Evolutionary conservation across 23 tunicate genomes (phyloP), one percentile per base, ranked within the genome.

Genomic region (Styela clava): DNA sequence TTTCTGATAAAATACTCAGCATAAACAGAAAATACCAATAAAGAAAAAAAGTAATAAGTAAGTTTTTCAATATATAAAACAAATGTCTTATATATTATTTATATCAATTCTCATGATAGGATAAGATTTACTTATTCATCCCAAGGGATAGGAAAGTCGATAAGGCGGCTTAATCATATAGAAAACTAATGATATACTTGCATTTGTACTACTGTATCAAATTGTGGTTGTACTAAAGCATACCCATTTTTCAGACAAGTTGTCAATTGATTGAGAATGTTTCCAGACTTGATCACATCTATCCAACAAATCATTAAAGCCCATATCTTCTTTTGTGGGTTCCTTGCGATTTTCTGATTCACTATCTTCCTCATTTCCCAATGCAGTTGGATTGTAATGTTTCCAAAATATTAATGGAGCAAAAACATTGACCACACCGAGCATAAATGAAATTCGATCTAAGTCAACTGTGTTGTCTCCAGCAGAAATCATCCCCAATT

Each of bases 401-500:
- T 32, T 32, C 35, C 77, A 71, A 79, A 85, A 89, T 36, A 89
- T 79, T 2, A 89, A 74, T 18, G 95, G 83, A 74, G 89, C 73
- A 69, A 84, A 89, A 18, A 83, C 89, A 79, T 74, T 85, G 44
- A 85, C 88, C 0, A 82, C 88, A 63, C 76, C 64, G 12, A 68
- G 83, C 23, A 85, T 63, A 27, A 73, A 77, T 28, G 88, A 85
- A 0, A 85, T 82, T 30, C 88, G 83, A 30, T 77, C 88, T 19
- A 85, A 63, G 33, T 78, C 76, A 56, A 85, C 77, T 21, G 88
- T 71, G 31, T 34, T 63, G 23, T 74, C 81, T 18, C 86, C 86
- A 62, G 86, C 86, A 0, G 88, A 73, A 25, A 89, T 89, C 94
- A 89, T 89, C 7, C 88, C 94, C 74, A 89, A 82, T 79, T 89